These are phyloP conservation scores for Cossypha niveicapilla DNA, from an alignment of 2,797 vertebrate genomes.

Conservation along the genomic window DNA sequence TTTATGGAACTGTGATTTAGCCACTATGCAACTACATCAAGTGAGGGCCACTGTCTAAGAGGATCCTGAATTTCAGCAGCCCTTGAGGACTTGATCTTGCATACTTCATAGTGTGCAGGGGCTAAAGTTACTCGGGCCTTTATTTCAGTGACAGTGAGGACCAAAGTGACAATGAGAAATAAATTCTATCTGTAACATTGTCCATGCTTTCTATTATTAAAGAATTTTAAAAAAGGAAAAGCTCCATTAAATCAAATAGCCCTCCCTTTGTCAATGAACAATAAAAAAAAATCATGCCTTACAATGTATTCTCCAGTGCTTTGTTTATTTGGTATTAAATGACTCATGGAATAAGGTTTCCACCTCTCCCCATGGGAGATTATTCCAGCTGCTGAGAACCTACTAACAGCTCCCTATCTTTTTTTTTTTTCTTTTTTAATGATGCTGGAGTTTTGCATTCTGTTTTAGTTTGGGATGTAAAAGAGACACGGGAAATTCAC, in stretches of 20 bases:
- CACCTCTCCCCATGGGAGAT: conserved; percentile 22
- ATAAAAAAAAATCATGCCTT: not conserved
- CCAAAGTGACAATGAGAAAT: not conserved
- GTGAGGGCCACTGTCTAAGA: not conserved
- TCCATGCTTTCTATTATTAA: not conserved
- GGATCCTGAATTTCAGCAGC: not conserved
- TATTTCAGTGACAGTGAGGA: not conserved
- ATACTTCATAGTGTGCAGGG: not conserved
- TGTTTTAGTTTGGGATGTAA: conserved; percentile 1
- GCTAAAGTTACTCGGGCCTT: not conserved
- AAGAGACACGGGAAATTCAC: not conserved
- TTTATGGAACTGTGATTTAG: not conserved
- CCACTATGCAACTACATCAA: not conserved
- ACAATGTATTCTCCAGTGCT: conserved; percentile 45
- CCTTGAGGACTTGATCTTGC: not conserved
- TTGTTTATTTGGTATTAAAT: conserved; percentile 61
- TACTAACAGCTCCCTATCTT: conserved; percentile 10
- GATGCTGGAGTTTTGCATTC: conserved; percentile 43
- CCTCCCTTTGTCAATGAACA: not conserved
- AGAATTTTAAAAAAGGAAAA: conserved; percentile 41
- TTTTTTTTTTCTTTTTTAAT: conserved; percentile 17
- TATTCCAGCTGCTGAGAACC: conserved; percentile 60
- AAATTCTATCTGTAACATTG: not conserved
- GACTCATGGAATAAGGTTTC: conserved; percentile 54
- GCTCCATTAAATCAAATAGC: not conserved